phyloP scores from a whole-genome alignment of 2,888 invertebrate species.

The Linnaemya vulpina region DNA sequence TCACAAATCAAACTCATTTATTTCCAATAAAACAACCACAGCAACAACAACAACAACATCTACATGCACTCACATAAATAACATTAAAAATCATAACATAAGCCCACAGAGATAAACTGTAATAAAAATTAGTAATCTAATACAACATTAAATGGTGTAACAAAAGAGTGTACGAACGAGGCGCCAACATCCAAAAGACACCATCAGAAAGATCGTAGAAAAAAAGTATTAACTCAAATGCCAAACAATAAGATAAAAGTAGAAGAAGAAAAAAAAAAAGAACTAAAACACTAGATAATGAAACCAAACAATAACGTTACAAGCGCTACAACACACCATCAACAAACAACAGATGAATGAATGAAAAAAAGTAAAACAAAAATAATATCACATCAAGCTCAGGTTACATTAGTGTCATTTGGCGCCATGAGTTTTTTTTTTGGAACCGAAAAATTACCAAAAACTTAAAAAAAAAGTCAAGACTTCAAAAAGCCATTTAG shows the following conservation, averaged over 20 bases:
- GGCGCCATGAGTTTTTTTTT: constrained; percentile 72
- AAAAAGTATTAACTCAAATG: constrained; percentile 28
- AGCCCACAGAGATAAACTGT: constrained; percentile 46
- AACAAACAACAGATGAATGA: constrained; percentile 28
- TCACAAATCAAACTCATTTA: constrained; percentile 69
- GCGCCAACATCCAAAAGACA: constrained; percentile 69
- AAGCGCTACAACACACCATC: not conserved
- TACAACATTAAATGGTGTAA: constrained; percentile 71
- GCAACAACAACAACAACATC: too few relatives aligned
- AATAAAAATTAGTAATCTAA: constrained; percentile 69
- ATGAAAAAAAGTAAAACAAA: constrained; percentile 29
- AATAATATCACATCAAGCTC: constrained; percentile 70
- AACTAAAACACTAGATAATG: constrained; percentile 51
- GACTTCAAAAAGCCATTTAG: constrained; percentile 61
- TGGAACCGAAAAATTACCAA: constrained; percentile 12
- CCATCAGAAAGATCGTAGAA: constrained; percentile 20
- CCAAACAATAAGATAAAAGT: constrained; percentile 17
- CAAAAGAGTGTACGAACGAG: constrained; percentile 59
- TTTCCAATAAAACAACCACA: constrained; percentile 59
- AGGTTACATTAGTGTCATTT: constrained; percentile 74
- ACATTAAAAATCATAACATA: constrained; percentile 28
- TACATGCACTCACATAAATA: not conserved
- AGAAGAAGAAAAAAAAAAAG: constrained; percentile 3
- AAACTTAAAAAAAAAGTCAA: constrained; percentile 1
- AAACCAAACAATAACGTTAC: constrained; percentile 36